Evolutionary conservation across 2,113 vertebrate species (phyloP), one percentile per base, ranked within the genome.

Genomic region (Dasyprocta punctata): DNA sequence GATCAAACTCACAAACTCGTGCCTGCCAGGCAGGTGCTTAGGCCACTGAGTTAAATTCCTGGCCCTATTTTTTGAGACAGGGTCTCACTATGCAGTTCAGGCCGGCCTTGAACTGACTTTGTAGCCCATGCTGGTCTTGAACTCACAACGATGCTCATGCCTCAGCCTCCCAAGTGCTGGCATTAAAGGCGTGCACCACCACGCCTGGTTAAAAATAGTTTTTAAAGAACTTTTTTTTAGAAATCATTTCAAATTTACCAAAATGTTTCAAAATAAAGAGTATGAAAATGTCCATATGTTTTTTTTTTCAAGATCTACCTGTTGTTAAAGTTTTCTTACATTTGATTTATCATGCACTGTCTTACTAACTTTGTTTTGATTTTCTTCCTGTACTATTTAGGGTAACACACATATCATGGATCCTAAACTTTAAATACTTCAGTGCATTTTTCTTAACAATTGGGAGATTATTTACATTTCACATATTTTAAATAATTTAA

Each of bases 161-260:
- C n/a, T n/a, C n/a, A n/a, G n/a, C n/a, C n/a, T n/a, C n/a, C n/a
- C n/a, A n/a, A n/a, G n/a, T n/a, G n/a, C n/a, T n/a, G n/a, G n/a
- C n/a, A n/a, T n/a, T n/a, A n/a, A n/a, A n/a, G n/a, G n/a, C n/a
- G n/a, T n/a, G n/a, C n/a, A n/a, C n/a, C n/a, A n/a, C n/a, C n/a
- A n/a, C n/a, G n/a, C n/a, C n/a, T n/a, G n/a, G n/a, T 95, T 87
- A 65, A 33, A 89, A 86, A 85, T 67, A n/a, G 20, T 2, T 69
- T 92, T 90, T 38, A 47, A 24, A 69, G 82, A 71, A 47, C 3
- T 36, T 63, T 86, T 65, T 49, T 92, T 94, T 73, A 33, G 36
- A 92, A 84, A 61, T 58, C 73, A 60, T 93, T 89, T 90, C 26
- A 94, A 97, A 85, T 28, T 90, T 90, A 75, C 30, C 85, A 63